phyloP scores from a whole-genome alignment of 2,888 invertebrate species.

The Copidosoma aretas region DNA sequence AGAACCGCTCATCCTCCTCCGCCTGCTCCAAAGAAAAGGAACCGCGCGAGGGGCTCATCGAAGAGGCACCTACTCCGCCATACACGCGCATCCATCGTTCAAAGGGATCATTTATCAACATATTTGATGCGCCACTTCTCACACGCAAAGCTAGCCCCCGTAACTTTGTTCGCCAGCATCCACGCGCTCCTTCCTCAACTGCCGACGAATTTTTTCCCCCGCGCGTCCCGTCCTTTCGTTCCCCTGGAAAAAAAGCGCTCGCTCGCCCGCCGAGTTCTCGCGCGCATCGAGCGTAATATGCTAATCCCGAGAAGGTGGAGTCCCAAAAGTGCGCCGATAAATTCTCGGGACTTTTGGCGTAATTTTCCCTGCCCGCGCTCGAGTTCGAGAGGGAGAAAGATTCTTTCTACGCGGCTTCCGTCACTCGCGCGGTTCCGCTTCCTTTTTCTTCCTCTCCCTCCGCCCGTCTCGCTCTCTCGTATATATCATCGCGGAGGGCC shows the following conservation, averaged over 20 bases:
- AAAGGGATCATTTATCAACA: slow-evolving; percentile 63
- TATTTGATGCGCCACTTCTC: slow-evolving; percentile 59
- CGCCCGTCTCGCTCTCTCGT: slow-evolving; percentile 8
- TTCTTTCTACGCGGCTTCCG: slow-evolving; percentile 52
- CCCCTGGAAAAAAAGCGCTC: slow-evolving; percentile 38
- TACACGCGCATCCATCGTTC: slow-evolving; percentile 52
- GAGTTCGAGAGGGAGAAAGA: slow-evolving; percentile 50
- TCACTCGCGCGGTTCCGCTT: slow-evolving; percentile 46
- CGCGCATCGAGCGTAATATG: slow-evolving; percentile 60
- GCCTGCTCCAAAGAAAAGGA: too few species aligned
- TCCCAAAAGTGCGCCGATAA: slow-evolving; percentile 63
- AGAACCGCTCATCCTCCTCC: too few species aligned
- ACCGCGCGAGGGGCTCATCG: too few species aligned
- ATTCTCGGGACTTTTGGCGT: slow-evolving; percentile 62
- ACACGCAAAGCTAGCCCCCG: not conserved
- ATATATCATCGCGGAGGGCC: slow-evolving; percentile 44
- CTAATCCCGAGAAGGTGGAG: slow-evolving; percentile 61
- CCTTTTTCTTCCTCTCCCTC: slow-evolving; percentile 26
- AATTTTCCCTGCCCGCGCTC: slow-evolving; percentile 57
- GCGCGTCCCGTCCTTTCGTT: slow-evolving; percentile 10
- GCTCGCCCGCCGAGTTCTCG: too few species aligned
- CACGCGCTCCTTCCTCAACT: slow-evolving; percentile 42
- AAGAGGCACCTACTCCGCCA: not conserved
- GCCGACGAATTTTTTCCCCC: too few species aligned
- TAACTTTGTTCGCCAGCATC: slow-evolving; percentile 37